Conservation (phyloP, 30 jellyfish, hydroid and myxozoan genomes). For the Turritopsis rubra region DNA sequence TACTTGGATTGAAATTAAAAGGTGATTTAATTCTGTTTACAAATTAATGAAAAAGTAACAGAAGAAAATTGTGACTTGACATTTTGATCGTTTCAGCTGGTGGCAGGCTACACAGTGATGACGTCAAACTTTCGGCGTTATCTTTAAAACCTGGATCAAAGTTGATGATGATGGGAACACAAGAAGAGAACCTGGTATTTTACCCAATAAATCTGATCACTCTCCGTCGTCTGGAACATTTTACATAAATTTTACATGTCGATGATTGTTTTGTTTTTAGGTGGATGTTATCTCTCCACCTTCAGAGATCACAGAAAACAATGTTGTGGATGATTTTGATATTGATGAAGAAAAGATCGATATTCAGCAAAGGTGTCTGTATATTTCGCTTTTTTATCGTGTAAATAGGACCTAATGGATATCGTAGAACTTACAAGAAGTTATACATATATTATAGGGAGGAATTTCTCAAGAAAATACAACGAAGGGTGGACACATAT, state of each 20-base stretch:
- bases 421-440: no score
- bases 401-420: no score
- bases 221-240: background rate
- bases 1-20: constrained; percentile 71
- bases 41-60: background rate
- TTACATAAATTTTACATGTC: background rate
- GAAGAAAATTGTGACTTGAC: background rate
- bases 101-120: constrained; percentile 82
- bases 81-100: background rate
- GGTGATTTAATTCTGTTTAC: constrained; percentile 33
- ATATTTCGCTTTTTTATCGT: background rate
- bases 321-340: constrained; percentile 86
- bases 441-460: constrained; percentile 42
- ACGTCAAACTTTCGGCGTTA: constrained; percentile 40
- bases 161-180: constrained; percentile 98
- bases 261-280: constrained; percentile 31
- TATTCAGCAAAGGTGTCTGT: constrained; percentile 67
- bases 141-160: constrained; percentile 69
- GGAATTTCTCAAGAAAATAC: constrained; percentile 80
- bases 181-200: constrained; percentile 73
- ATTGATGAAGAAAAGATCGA: constrained; percentile 81
- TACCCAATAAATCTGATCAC: background rate
- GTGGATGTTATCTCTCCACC: constrained; percentile 79
- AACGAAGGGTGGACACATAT: constrained; percentile 67
- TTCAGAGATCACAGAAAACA: constrained; percentile 46